A percentile compares a stretch with the other conserved stretches of the same genome.
Evolutionary conservation across 92 coral and sea anemone species (phyloP).

Genomic region (Plumapathes pennacea): DNA sequence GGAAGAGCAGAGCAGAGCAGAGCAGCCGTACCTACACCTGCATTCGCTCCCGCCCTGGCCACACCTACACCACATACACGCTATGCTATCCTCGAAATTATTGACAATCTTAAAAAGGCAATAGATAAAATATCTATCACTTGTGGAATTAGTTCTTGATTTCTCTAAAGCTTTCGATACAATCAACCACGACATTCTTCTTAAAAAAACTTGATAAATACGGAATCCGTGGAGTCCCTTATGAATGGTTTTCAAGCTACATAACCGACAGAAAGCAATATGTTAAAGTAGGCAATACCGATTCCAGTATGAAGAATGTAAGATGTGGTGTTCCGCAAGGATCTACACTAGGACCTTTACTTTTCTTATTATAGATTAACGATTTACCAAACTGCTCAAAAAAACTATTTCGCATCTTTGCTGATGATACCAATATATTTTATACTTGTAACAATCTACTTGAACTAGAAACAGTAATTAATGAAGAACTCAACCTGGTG

Average conservation of each 20-base stretch:
- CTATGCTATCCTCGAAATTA: too few relatives aligned
- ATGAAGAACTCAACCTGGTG: constrained; percentile 11
- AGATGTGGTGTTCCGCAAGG: constrained; percentile 50
- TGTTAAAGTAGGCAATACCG: constrained; percentile 28
- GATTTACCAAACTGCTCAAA: constrained; percentile 16
- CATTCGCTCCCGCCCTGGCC: too few relatives aligned
- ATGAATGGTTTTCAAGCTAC: constrained; percentile 41
- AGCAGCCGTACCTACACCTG: too few relatives aligned
- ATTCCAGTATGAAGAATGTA: constrained; percentile 1
- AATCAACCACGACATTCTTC: constrained; percentile 35
- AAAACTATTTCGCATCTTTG: constrained; percentile 26
- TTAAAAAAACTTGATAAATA: constrained; percentile 21
- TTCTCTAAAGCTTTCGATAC: too few relatives aligned
- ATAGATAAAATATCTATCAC: too few relatives aligned
- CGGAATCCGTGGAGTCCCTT: constrained; percentile 37
- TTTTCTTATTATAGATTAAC: constrained; percentile 24
- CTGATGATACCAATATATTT: constrained; percentile 42
- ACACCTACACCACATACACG: too few relatives aligned
- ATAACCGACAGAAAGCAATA: constrained; percentile 21
- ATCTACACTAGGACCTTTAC: constrained; percentile 26
- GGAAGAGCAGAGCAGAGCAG: too few relatives aligned
- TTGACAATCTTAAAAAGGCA: too few relatives aligned
- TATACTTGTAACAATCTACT: constrained; percentile 5
- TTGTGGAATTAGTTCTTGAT: too few relatives aligned
- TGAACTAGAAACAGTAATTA: constrained; percentile 6